Percentiles rank a stretch among this genome's conserved stretches.
Conservation (phyloP, 2,888 invertebrate species). For the Patella ulyssiponensis region DNA sequence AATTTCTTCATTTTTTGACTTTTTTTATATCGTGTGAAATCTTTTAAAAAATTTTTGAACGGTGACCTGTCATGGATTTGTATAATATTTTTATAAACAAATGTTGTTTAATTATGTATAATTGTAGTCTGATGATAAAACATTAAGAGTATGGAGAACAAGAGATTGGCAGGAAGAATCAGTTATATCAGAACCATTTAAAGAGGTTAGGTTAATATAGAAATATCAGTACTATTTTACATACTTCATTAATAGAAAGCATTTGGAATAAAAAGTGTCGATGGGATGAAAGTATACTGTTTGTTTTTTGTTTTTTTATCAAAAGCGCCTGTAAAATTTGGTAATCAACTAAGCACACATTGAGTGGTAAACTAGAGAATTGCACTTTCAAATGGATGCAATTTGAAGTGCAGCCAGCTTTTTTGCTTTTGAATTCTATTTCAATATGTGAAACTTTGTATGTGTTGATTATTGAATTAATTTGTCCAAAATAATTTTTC, state of each 20-base stretch:
- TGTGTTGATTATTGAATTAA: neutral
- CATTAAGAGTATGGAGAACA: slow-evolving; percentile 94
- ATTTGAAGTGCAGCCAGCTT: too few species aligned
- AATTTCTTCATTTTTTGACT: neutral
- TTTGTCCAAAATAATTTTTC: neutral
- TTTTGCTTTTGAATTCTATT: neutral
- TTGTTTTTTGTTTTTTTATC: too few species aligned
- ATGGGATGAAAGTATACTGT: neutral
- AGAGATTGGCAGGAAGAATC: slow-evolving; percentile 93
- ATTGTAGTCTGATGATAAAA: slow-evolving; percentile 88
- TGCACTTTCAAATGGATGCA: neutral
- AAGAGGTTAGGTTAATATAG: slow-evolving; percentile 76
- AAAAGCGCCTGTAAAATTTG: neutral
- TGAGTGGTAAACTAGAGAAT: neutral
- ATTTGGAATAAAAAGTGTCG: neutral
- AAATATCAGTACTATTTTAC: neutral
- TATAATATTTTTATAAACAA: neutral
- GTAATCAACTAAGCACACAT: neutral
- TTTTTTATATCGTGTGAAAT: neutral
- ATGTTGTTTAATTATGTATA: neutral
- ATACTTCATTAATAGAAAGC: neutral
- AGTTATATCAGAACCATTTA: slow-evolving; percentile 91
- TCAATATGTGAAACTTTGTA: neutral
- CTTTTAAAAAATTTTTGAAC: neutral
- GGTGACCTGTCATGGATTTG: neutral